These are phyloP conservation scores for Volucella inflata DNA, from an alignment of 2,888 invertebrate genomes.

Conservation along the genomic window DNA sequence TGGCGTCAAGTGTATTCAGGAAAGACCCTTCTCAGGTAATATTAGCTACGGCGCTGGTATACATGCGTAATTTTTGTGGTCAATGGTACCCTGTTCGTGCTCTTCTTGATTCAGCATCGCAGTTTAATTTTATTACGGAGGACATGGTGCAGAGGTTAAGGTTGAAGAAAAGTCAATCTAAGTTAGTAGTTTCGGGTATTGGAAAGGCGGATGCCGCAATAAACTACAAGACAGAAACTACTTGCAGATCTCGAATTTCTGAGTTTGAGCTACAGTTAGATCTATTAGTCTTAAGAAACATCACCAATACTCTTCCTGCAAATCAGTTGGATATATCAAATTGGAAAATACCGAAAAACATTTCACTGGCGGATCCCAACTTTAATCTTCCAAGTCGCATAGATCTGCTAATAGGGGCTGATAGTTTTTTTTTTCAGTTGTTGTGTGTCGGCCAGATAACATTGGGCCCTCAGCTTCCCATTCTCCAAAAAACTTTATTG, in stretches of 20 bases:
- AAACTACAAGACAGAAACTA: too few species aligned
- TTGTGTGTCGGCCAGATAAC: constrained; percentile 10
- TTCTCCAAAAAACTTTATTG: background rate
- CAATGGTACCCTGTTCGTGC: constrained; percentile 21
- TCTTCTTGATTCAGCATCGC: constrained; percentile 13
- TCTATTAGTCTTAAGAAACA: background rate
- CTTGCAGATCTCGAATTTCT: constrained; percentile 5
- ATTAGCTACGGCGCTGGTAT: background rate
- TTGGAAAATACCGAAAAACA: constrained; percentile 10
- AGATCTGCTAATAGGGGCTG: background rate
- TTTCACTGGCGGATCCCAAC: constrained; percentile 10
- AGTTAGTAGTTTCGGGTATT: constrained; percentile 1
- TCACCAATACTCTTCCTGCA: background rate
- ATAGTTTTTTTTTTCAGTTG: constrained; percentile 5
- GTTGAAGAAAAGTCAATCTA: background rate
- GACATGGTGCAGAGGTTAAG: constrained; percentile 5
- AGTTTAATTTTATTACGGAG: constrained; percentile 1
- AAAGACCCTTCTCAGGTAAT: background rate
- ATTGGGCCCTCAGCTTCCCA: background rate
- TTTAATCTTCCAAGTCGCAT: constrained; percentile 6
- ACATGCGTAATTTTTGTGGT: too few species aligned
- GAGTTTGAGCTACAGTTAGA: constrained; percentile 4
- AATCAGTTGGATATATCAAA: background rate
- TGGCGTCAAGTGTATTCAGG: background rate
- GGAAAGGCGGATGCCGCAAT: constrained; percentile 3